phyloP scores from a whole-genome alignment of 2,888 invertebrate species.

The Caenorhabditis sinica region DNA sequence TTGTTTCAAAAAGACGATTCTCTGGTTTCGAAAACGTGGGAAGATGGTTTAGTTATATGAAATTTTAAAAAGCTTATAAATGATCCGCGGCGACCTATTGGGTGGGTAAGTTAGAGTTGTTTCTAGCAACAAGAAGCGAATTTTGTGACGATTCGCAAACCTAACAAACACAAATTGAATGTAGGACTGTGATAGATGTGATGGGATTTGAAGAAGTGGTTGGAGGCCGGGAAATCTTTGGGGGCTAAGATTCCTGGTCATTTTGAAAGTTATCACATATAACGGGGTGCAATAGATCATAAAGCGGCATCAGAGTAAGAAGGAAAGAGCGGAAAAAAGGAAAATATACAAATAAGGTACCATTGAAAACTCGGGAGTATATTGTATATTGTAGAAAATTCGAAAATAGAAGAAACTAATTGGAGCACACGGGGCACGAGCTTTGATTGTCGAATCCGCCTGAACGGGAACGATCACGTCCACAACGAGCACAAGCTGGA shows the following conservation, averaged over 20 bases:
- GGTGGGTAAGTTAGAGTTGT: slow-evolving; percentile 7
- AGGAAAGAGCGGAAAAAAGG: neutral
- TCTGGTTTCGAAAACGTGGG: neutral
- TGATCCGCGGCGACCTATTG: slow-evolving; percentile 60
- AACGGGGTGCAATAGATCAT: slow-evolving; percentile 36
- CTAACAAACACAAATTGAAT: slow-evolving; percentile 55
- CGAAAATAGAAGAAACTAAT: slow-evolving; percentile 32
- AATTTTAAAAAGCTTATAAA: slow-evolving; percentile 40
- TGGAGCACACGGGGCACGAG: slow-evolving; percentile 68
- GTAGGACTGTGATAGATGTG: slow-evolving; percentile 31
- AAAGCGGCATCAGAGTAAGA: slow-evolving; percentile 20
- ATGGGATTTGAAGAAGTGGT: slow-evolving; percentile 28
- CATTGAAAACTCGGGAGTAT: slow-evolving; percentile 26
- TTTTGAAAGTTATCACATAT: slow-evolving; percentile 50
- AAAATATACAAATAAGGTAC: slow-evolving; percentile 43
- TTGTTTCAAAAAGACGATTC: slow-evolving; percentile 10
- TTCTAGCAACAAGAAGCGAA: slow-evolving; percentile 57
- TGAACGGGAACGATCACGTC: slow-evolving; percentile 72
- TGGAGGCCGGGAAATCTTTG: slow-evolving; percentile 11
- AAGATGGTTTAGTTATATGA: slow-evolving; percentile 36
- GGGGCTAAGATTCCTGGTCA: slow-evolving; percentile 16
- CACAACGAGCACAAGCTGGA: slow-evolving; percentile 75
- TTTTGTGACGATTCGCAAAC: slow-evolving; percentile 20
- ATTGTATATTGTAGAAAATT: too few species aligned
- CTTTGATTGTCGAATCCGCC: slow-evolving; percentile 63